Evolutionary conservation across 2,888 invertebrate genomes (phyloP), one percentile per base, ranked within the genome.

Genomic region (Rhaphigaster nebulosa): DNA sequence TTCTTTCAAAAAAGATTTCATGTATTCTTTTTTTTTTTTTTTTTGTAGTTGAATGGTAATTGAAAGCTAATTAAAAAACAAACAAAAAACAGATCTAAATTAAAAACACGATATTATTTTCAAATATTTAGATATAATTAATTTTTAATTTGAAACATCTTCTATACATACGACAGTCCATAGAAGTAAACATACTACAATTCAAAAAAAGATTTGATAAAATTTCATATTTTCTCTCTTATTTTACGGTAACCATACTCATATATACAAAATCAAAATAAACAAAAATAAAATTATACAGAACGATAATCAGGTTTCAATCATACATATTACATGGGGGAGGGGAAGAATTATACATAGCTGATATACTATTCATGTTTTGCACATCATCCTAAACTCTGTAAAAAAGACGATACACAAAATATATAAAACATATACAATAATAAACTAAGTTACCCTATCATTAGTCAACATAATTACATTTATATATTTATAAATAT

Each of bases 401-500:
- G 89, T 89, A 89, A 90, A 84, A 90, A 90, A 90, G 54, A 90
- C 90, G 80, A 87, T 84, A 87, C 54, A 90, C 89, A 88, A 88
- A 91, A 90, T 87, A 60, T 76, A 76, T 89, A 50, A 87, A 89
- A 91, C 54, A 91, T 65, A 54, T 87, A 91, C 65, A 90, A 88
- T 76, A 89, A 90, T 76, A 89, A 90, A 90, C 88, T 91, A 91
- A 87, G 90, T 91, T 91, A 91, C 70, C 54, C 80, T 89, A 70
- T 89, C 91, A 91, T 90, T 91, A 91, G 91, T 91, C 91, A 91
- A 91, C 91, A 90, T 91, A 91, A 89, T 91, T 90, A 90, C 89
- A 91, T 91, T 90, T 80, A 70, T 89, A 65, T 89, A 52, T 89
- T 76, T 89, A 56, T 50, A 56, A 29, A 88, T 56, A 88, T 38